Base-by-base conservation (phyloP, 2,113 vertebrate species). In the Cyprinodon variegatus region DNA sequence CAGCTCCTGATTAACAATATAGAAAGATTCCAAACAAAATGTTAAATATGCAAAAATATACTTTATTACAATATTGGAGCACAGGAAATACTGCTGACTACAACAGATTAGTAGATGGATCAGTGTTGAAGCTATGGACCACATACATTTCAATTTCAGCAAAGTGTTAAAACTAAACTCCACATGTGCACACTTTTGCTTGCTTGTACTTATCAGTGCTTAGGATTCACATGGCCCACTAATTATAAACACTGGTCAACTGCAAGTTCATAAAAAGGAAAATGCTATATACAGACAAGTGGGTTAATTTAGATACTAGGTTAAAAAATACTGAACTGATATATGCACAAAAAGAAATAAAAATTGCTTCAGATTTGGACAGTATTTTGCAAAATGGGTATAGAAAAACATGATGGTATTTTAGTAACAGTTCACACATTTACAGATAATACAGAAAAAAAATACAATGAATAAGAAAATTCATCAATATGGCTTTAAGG, bases 11-110 rank as follows among this genome's bases (percentile, higher is more conserved):
- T 41, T 4, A 41, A 41, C 41, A 57, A n/a, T 50, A 6, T 20
- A 9, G 3, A 46, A 1, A 64, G 48, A 64, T 4, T 10, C 11
- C 41, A 37, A 60, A 70, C 13, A 29, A 11, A 29, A 36, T 64
- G 85, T 81, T 80, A 92, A 92, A 95, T 95, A 94, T 97, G 96
- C 89, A 97, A 98, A 98, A 98, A 98, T 98, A 97, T 95, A 94
- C 90, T 98, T 98, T 98, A 98, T 97, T 98, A 94, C 94, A 95
- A 96, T 95, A 93, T 96, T 68, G 90, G 91, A 95, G 92, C 93
- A 87, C 83, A 93, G 90, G 85, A 90, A 91, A 90, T 81, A 79
- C 84, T 88, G 82, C 88, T 79, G 81, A 89, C 62, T 82, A 85
- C 78, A 83, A 81, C 48, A 86, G 67, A 69, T 77, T 65, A 79